Base-by-base conservation (phyloP, 2,888 invertebrate species). In the Cybosia mesomella region DNA sequence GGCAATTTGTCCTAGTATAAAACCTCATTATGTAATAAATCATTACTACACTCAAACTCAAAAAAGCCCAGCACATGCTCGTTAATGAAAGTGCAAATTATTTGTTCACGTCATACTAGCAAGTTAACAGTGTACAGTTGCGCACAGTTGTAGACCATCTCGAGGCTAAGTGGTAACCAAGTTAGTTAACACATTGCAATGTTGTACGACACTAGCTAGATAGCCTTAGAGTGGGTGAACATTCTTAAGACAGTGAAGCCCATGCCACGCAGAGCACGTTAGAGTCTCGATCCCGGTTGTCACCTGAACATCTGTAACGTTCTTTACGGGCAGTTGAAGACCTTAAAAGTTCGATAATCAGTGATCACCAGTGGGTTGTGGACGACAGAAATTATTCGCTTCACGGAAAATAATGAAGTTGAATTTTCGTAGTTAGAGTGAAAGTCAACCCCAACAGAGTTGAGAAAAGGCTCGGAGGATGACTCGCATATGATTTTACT, bases 31-130 rank as follows among this genome's bases (percentile, higher is more conserved):
- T 60, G 75, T 77, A 77, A 83, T 84, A 83, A 83, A 84, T 83
- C 83, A 80, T 78, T 75, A 76, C 69, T 76, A 75, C 58, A 75
- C 71, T 74, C 69, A 67, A 72, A 69, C 73, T 76, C 60, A 72
- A 82, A 72, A 75, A 75, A 84, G 81, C 71, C 74, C 74, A 78
- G 75, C 68, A 68, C 77, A 71, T 74, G 79, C 74, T 79, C 75
- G 74, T 81, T 84, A 80, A 81, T 81, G 77, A 72, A 76, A 79
- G 77, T 75, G 74, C 77, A 79, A 80, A 79, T 80, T 78, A 85
- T 81, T 85, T 78, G 80, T 78, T 76, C 73, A 68, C 77, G 76
- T 78, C 77, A 77, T 75, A 75, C 64, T 49, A 65, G 15, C 11
- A 61, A 62, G 67, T 72, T 68, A 64, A 59, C 68, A 66, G 66